Conservation (phyloP, 2,113 vertebrate genomes). For the Atractosteus spatula region DNA sequence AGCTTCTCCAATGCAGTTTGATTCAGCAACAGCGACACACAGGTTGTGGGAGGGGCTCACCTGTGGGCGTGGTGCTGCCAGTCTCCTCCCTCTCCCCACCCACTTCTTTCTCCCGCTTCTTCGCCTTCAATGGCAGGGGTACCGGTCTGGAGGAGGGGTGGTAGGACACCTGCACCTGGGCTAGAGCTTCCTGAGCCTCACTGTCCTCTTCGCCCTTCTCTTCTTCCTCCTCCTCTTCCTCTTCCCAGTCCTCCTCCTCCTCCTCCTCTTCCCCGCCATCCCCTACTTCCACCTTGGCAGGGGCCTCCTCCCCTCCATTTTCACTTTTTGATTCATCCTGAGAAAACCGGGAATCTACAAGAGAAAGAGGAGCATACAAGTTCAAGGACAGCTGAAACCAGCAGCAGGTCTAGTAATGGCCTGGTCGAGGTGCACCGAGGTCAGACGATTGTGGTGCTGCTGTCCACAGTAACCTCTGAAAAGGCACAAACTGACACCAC, state of each 20-base stretch:
- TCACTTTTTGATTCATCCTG: constrained; percentile 26
- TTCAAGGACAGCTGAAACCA: background rate
- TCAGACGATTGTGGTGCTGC: too few species aligned
- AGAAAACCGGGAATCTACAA: constrained; percentile 28
- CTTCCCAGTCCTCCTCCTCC: background rate
- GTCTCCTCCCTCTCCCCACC: constrained; percentile 15
- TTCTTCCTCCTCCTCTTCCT: background rate
- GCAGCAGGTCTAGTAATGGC: too few species aligned
- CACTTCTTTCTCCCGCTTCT: constrained; percentile 22
- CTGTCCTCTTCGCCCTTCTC: background rate
- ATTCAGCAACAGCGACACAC: too few species aligned
- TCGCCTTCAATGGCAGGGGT: background rate
- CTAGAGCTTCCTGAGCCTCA: background rate
- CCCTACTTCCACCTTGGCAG: background rate
- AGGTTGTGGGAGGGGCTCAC: constrained; percentile 13
- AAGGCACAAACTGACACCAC: too few species aligned
- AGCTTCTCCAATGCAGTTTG: too few species aligned
- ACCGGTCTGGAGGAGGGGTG: background rate
- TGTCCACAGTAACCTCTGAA: too few species aligned
- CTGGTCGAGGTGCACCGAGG: too few species aligned
- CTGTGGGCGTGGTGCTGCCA: constrained; percentile 28
- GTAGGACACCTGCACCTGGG: background rate
- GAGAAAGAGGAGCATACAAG: background rate
- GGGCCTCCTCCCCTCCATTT: background rate
- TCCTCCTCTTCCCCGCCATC: background rate